Evolutionary conservation across 2,888 invertebrate species (phyloP).

Genomic region (Oscheius sp.): DNA sequence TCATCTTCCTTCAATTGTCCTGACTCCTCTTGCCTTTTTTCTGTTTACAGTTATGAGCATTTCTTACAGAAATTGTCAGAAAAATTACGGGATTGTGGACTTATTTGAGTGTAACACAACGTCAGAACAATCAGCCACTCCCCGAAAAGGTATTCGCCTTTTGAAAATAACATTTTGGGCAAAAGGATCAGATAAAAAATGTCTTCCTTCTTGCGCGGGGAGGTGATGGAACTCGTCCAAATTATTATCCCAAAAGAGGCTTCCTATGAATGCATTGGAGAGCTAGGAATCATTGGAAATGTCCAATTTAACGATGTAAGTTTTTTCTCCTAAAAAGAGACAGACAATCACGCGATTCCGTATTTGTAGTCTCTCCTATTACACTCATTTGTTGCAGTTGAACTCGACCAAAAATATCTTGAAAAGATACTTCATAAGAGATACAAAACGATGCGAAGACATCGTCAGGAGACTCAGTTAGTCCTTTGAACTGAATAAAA

Average conservation of each 20-base stretch:
- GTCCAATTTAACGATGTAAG: conserved; percentile 65
- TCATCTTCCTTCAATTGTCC: too few relatives aligned
- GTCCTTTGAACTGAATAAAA: conserved; percentile 1
- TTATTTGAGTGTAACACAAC: too few relatives aligned
- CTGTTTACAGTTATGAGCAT: too few relatives aligned
- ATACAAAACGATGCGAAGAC: conserved; percentile 95
- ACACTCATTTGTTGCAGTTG: conserved; percentile 76
- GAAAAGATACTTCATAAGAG: conserved; percentile 95
- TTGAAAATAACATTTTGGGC: too few relatives aligned
- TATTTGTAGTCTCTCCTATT: not conserved
- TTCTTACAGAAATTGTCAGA: too few relatives aligned
- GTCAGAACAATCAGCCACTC: too few relatives aligned
- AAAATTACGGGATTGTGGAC: too few relatives aligned
- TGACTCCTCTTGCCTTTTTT: too few relatives aligned
- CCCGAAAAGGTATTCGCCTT: too few relatives aligned
- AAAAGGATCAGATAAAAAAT: too few relatives aligned
- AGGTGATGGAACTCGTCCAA: conserved; percentile 58
- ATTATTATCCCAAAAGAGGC: conserved; percentile 61
- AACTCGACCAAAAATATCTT: conserved; percentile 96
- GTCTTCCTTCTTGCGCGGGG: conserved; percentile 47
- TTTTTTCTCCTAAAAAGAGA: not conserved
- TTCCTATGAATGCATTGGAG: conserved; percentile 60
- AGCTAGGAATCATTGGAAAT: conserved; percentile 54
- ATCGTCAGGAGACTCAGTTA: conserved; percentile 77
- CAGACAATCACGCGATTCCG: not conserved